phyloP scores from a whole-genome alignment of 1,140 invertebrate species.

The Oppia nitens region DNA sequence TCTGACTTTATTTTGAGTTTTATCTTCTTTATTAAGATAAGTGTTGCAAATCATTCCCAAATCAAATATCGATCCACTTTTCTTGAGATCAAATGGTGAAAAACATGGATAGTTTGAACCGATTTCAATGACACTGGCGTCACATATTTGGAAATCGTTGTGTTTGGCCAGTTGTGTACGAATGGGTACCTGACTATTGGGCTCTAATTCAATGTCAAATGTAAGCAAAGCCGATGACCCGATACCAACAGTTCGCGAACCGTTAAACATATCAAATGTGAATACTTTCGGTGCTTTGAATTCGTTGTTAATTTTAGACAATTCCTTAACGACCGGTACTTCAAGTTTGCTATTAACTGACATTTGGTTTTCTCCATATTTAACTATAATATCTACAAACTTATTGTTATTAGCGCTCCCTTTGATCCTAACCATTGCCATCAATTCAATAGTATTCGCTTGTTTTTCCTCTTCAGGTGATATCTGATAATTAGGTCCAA shows the following conservation, averaged over 20 bases:
- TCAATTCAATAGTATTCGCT: slow-evolving; percentile 11
- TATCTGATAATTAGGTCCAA: slow-evolving; percentile 9
- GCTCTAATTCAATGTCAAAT: slow-evolving; percentile 18
- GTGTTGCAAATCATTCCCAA: slow-evolving; percentile 21
- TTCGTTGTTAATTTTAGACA: background rate
- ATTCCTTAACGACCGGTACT: background rate
- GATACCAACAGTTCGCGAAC: background rate
- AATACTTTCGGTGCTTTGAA: slow-evolving; percentile 16
- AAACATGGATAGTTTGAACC: slow-evolving; percentile 22
- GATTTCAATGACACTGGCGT: slow-evolving; percentile 17
- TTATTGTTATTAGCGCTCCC: slow-evolving; percentile 4
- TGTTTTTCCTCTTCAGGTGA: background rate
- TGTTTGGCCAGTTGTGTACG: slow-evolving; percentile 11
- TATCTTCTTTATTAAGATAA: slow-evolving; percentile 16
- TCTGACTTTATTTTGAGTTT: slow-evolving; percentile 6
- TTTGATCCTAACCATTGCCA: slow-evolving; percentile 4
- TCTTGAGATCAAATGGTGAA: slow-evolving; percentile 10
- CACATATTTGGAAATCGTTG: slow-evolving; percentile 18
- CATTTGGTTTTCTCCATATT: background rate
- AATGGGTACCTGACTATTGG: slow-evolving; percentile 14
- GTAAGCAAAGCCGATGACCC: slow-evolving; percentile 13
- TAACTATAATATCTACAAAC: background rate
- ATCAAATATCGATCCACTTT: slow-evolving; percentile 14
- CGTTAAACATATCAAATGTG: slow-evolving; percentile 13
- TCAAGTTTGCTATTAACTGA: background rate